Base-by-base conservation (phyloP, 2,797 vertebrate species). In the Parambassis ranga region DNA sequence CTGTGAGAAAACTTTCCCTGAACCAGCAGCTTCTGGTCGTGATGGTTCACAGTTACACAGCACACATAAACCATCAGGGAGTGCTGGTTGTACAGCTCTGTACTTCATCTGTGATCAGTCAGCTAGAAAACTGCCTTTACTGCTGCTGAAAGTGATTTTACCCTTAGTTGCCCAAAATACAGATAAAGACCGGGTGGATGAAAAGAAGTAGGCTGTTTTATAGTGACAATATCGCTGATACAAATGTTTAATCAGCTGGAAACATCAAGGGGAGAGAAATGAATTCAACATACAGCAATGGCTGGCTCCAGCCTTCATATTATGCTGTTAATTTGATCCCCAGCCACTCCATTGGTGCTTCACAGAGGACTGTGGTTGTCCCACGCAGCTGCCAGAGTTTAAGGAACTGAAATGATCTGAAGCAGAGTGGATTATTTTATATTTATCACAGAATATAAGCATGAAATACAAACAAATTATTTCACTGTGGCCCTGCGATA, bases 91-190 rank as follows among this genome's bases (percentile, higher is more conserved):
- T 24, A 37, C 41, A 35, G 46, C 16, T 30, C 6, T 7, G 8
- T 32, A 27, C 41, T n/a, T 48, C 42, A 58, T 68, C 39, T 16
- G 49, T 43, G 60, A 44, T 69, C 66, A 67, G 11, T 59, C 46
- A 37, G 37, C 47, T 38, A 36, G 47, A 70, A 70, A 70, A 75
- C 63, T 47, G 66, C 46, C 32, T 51, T 18, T 49, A 23, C 46
- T 61, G 53, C 71, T 56, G 44, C 42, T 42, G 49, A 50, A 50
- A 53, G 27, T 7, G 4, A 58, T 57, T 64, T 70, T 41, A 42
- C 47, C 30, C 37, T 19, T 23, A 72, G 47, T 5, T 55, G 27
- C 53, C 39, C 32, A 44, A 64, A 49, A 52, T 14, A 60, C n/a
- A 52, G 58, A 7, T 24, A 39, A 19, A 50, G 26, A 60, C 10